phyloP scores from a whole-genome alignment of 2,797 vertebrate species.

The Scolopax rusticola region DNA sequence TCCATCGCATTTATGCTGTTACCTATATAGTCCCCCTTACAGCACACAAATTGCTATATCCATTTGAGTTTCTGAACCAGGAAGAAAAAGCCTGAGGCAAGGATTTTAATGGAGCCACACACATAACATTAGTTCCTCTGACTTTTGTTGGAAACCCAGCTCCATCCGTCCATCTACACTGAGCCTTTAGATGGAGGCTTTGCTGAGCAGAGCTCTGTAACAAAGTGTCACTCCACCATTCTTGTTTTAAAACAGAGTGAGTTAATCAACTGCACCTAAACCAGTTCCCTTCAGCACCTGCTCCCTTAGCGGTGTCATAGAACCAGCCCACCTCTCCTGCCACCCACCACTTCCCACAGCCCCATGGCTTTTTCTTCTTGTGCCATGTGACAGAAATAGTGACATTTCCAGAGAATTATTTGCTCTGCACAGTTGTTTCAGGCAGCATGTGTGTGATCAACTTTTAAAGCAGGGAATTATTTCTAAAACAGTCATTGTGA shows the following conservation, averaged over 20 bases:
- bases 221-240: fast-evolving
- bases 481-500: background rate
- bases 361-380: background rate
- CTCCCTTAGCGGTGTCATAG: fast-evolving
- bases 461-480: background rate
- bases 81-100: background rate
- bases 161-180: background rate
- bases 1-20: background rate
- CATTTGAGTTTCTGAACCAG: conserved; percentile 20
- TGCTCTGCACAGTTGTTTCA: background rate
- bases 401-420: background rate
- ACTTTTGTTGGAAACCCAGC: background rate
- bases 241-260: background rate
- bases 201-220: background rate
- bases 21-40: background rate
- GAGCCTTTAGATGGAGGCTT: background rate
- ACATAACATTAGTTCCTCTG: background rate
- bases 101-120: background rate
- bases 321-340: background rate
- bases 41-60: background rate
- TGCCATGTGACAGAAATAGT: background rate
- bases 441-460: background rate
- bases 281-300: fast-evolving
- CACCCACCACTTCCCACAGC: background rate
- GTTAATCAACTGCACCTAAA: fast-evolving